Base-by-base conservation (phyloP, 2,113 vertebrate species). In the Callorhinus ursinus region DNA sequence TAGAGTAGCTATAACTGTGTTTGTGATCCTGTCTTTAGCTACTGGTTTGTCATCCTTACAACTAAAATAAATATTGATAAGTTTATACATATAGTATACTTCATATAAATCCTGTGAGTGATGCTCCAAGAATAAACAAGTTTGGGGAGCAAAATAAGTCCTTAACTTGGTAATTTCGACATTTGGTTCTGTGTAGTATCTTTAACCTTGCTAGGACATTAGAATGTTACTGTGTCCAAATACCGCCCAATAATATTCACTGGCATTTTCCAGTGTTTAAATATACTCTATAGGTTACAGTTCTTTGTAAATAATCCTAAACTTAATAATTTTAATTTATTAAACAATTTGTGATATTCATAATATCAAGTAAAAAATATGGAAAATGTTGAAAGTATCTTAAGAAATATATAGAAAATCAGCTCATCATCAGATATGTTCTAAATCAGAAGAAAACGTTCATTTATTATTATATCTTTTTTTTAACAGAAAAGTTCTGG, bases 251-350 rank as follows among this genome's bases (percentile, higher is more conserved):
- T 67, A 57, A 65, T 74, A 83, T 18, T 95, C 55, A 46, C 19
- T 81, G 42, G 18, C 53, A 81, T 76, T 84, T 96, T 96, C 49
- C 6, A 65, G 84, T 18, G 28, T 69, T 89, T 89, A 12, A 53
- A 85, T 88, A 51, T 79, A 91, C 2, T 71, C 55, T 87, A 5
- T 53, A 81, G 15, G 46, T 57, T 88, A 90, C 2, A 74, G 15
- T 49, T 80, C 19, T 90, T 76, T 87, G 69, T 69, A 97, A 92
- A 88, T 93, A 88, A 51, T 79, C 39, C 51, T 74, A 74, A 84
- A 21, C 6, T 16, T 88, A n/a, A 26, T 59, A 19, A 39, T 39
- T 82, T 80, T 96, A 33, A 59, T 86, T 82, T 83, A 86, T 61
- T 95, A 85, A 95, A 72, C 0, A 76, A 74, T 86, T 88, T 87